Percentiles rank a stretch among this genome's conserved stretches.
Evolutionary conservation across 2,797 vertebrate genomes (phyloP).

Genomic region (Choloepus didactylus): DNA sequence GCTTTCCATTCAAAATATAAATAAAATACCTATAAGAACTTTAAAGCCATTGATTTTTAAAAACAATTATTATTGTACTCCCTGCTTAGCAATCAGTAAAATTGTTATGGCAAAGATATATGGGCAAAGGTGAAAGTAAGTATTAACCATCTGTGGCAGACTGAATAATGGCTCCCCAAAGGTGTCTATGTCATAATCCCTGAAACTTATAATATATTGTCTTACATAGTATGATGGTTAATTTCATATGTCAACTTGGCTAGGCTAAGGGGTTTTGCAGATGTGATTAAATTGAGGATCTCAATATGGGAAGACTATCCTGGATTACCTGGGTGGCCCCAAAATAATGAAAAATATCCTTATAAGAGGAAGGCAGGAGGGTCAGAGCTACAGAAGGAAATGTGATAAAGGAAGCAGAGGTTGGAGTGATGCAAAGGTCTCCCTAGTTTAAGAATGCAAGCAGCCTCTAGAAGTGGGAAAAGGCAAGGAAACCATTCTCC

Average conservation of each 20-base stretch:
- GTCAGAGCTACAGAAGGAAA: not conserved
- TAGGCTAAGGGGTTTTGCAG: too few relatives aligned
- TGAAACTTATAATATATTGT: not conserved
- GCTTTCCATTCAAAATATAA: conserved; percentile 55
- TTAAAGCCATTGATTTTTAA: not conserved
- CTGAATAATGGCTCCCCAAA: not conserved
- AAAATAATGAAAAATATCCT: not conserved
- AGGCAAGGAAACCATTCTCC: not conserved
- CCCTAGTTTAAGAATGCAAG: not conserved
- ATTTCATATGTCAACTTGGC: too few relatives aligned
- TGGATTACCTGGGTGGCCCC: not conserved
- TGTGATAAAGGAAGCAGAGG: not conserved
- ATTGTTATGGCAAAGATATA: not conserved
- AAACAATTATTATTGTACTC: not conserved
- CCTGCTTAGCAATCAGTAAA: not conserved
- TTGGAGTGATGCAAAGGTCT: not conserved
- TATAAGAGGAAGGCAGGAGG: not conserved
- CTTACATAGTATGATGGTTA: not conserved
- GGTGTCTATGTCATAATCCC: not conserved
- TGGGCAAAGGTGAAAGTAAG: not conserved
- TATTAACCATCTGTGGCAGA: not conserved
- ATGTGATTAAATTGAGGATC: not conserved
- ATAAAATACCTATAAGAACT: conserved; percentile 52
- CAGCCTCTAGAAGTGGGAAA: not conserved
- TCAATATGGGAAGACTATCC: not conserved